Conservation (phyloP, 2,888 invertebrate genomes). For the Phasia obesa region DNA sequence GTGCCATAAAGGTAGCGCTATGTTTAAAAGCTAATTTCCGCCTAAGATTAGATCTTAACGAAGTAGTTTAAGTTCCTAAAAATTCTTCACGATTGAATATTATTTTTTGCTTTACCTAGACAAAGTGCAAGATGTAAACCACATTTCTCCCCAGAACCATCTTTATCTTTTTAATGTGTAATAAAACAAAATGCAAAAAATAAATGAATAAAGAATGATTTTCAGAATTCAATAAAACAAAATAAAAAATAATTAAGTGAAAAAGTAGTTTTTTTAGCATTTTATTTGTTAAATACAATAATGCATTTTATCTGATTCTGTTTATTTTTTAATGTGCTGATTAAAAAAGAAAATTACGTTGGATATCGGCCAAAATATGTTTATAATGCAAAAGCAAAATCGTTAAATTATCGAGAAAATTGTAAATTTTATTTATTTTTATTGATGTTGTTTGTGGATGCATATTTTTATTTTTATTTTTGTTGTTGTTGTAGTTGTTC, state of each 20-base stretch:
- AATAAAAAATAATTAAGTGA: constrained; percentile 47
- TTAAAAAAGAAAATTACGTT: constrained; percentile 79
- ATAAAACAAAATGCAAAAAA: constrained; percentile 48
- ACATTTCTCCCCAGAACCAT: constrained; percentile 29
- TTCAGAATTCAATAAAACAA: constrained; percentile 47
- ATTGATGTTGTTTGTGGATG: constrained; percentile 70
- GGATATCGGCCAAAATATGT: constrained; percentile 81
- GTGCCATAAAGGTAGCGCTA: no score
- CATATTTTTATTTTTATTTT: constrained; percentile 51
- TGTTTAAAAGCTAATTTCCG: no score
- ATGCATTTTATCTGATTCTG: constrained; percentile 33
- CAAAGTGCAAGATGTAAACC: not conserved
- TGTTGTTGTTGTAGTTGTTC: not conserved
- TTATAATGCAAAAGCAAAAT: constrained; percentile 59
- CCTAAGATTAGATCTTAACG: no score
- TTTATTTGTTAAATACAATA: constrained; percentile 52
- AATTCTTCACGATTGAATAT: no score
- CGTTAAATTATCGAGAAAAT: constrained; percentile 68
- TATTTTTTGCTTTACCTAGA: no score
- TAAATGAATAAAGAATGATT: constrained; percentile 56
- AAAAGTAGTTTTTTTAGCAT: constrained; percentile 29
- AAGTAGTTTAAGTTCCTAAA: no score
- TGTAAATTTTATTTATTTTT: constrained; percentile 73
- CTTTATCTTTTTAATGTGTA: constrained; percentile 55
- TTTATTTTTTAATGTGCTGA: constrained; percentile 75